Conservation (phyloP, 2,797 vertebrate genomes). For the Myotis pilosus region DNA sequence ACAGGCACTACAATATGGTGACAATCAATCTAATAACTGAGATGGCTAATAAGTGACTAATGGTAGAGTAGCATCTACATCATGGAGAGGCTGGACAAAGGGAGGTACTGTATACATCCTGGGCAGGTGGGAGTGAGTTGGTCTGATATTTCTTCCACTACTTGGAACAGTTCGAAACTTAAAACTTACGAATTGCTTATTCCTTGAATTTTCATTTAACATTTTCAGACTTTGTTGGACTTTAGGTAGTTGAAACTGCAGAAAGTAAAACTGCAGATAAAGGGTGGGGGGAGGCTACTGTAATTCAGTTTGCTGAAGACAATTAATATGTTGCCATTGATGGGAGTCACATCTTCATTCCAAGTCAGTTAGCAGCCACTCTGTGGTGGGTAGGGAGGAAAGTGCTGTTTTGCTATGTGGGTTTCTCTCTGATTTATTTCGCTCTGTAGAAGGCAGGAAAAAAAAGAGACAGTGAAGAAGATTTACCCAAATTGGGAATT, state of each 20-base stretch:
- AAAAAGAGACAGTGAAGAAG: not conserved
- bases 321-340: not conserved
- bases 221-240: not conserved
- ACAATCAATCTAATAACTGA: not conserved
- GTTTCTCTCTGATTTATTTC: not conserved
- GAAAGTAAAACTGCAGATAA: not conserved
- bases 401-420: not conserved
- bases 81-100: not conserved
- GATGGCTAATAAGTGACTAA: not conserved
- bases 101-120: not conserved
- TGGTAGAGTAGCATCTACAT: not conserved
- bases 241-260: not conserved
- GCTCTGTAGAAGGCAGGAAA: not conserved
- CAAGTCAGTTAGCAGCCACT: not conserved
- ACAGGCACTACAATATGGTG: not conserved
- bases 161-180: not conserved
- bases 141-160: not conserved
- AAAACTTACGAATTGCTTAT: not conserved
- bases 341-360: constrained; percentile 1
- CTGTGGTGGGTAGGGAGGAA: not conserved
- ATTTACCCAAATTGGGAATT: not conserved
- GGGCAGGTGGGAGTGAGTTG: not conserved
- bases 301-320: constrained; percentile 5
- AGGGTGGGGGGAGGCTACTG: not conserved
- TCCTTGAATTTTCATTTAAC: not conserved